These are phyloP conservation scores for Pheosia gnoma DNA, from an alignment of 2,888 invertebrate genomes.

Conservation along the genomic window DNA sequence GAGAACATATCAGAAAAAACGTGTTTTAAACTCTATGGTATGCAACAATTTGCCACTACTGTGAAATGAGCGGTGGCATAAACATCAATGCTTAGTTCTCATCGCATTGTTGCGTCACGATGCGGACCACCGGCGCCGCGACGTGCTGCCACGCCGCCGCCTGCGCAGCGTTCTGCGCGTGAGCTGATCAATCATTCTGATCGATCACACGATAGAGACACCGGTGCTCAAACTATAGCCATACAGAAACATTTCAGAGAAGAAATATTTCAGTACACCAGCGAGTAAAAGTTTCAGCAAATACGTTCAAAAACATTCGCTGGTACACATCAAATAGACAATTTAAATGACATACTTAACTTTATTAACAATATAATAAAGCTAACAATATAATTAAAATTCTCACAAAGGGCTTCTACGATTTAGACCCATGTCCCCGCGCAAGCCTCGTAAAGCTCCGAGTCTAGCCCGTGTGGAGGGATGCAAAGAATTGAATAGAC, in stretches of 20 bases:
- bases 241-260: neutral
- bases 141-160: neutral
- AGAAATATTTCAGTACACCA: no score
- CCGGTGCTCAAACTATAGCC: constrained; percentile 30
- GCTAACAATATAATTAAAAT: no score
- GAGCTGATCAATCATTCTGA: constrained; percentile 54
- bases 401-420: no score
- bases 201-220: constrained; percentile 38
- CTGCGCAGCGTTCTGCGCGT: constrained; percentile 26
- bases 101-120: constrained; percentile 38
- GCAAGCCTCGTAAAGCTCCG: no score
- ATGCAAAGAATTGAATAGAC: no score
- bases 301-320: no score
- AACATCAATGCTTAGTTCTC: constrained; percentile 23
- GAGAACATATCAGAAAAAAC: neutral
- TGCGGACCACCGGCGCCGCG: constrained; percentile 43
- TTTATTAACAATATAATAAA: no score
- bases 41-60: neutral
- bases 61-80: neutral
- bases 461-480: no score
- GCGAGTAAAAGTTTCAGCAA: no score
- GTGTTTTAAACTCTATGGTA: neutral
- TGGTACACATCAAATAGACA: no score
- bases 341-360: no score
- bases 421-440: no score